These are phyloP conservation scores for Columba guinea DNA, from an alignment of 2,797 vertebrate species.

Conservation along the genomic window DNA sequence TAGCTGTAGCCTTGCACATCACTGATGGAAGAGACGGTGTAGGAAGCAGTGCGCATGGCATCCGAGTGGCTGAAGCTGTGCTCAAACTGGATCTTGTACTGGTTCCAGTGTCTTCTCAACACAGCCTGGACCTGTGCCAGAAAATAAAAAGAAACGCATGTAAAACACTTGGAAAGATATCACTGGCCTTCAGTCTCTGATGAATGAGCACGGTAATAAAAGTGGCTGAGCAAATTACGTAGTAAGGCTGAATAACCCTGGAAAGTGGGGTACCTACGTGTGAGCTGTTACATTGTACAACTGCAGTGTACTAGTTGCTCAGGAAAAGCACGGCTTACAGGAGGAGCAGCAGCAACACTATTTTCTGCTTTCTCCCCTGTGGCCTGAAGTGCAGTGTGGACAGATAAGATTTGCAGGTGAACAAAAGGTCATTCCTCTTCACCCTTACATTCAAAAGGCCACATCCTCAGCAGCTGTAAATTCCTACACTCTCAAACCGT, in stretches of 20 bases:
- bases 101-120: conserved; percentile 93
- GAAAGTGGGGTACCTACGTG: background rate
- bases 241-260: background rate
- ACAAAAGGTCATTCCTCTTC: background rate
- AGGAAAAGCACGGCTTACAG: background rate
- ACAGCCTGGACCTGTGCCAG: conserved; percentile 89
- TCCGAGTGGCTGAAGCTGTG: conserved; percentile 90
- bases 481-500: background rate
- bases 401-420: background rate
- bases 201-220: rapidly evolving
- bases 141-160: rapidly evolving
- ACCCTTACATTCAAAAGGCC: background rate
- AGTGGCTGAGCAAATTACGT: rapidly evolving
- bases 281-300: background rate
- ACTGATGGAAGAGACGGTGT: conserved; percentile 84
- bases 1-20: conserved; percentile 88
- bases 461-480: background rate
- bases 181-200: rapidly evolving
- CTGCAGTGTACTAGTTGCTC: background rate
- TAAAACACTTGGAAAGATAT: background rate
- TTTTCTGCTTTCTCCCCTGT: background rate
- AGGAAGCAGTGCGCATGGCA: conserved; percentile 82
- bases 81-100: conserved; percentile 92
- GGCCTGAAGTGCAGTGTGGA: background rate
- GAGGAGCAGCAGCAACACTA: background rate